Percentiles rank a stretch among this genome's conserved stretches.
Evolutionary conservation across 1,140 invertebrate species (phyloP).

Genomic region (Ylistrum balloti): DNA sequence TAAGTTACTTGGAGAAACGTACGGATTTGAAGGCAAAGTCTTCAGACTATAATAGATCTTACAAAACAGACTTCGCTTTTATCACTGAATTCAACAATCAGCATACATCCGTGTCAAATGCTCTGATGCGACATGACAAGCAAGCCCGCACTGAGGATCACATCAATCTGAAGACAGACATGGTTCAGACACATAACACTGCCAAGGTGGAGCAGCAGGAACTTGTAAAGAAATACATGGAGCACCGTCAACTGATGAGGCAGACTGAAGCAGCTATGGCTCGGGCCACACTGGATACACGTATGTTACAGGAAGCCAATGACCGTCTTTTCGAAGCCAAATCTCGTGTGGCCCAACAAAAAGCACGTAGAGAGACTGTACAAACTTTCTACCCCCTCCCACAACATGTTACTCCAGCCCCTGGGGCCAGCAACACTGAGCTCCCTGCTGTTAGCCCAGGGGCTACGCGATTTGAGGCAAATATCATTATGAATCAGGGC

Average conservation of each 20-base stretch:
- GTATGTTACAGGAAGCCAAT: constrained; percentile 78
- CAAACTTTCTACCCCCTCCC: constrained; percentile 76
- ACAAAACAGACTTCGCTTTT: constrained; percentile 74
- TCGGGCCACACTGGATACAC: constrained; percentile 74
- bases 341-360: constrained; percentile 75
- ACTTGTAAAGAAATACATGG: constrained; percentile 77
- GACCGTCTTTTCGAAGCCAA: constrained; percentile 76
- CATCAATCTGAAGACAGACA: constrained; percentile 61
- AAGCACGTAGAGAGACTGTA: constrained; percentile 69
- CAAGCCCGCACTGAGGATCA: constrained; percentile 74
- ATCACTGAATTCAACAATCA: constrained; percentile 80
- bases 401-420: constrained; percentile 61
- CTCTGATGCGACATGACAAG: constrained; percentile 78
- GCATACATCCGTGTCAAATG: constrained; percentile 81
- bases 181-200: constrained; percentile 62
- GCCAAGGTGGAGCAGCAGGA: constrained; percentile 77
- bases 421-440: constrained; percentile 52
- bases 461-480: constrained; percentile 68
- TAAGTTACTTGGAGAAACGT: constrained; percentile 74
- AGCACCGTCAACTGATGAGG: constrained; percentile 79
- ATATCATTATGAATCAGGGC: constrained; percentile 62
- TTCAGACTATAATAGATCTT: constrained; percentile 68
- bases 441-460: constrained; percentile 55
- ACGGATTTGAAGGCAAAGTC: constrained; percentile 73
- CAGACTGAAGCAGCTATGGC: constrained; percentile 78